Percentiles rank a stretch among this genome's conserved stretches.
Conservation (phyloP, 2,797 vertebrate genomes). For the Coracias cyanogaster region DNA sequence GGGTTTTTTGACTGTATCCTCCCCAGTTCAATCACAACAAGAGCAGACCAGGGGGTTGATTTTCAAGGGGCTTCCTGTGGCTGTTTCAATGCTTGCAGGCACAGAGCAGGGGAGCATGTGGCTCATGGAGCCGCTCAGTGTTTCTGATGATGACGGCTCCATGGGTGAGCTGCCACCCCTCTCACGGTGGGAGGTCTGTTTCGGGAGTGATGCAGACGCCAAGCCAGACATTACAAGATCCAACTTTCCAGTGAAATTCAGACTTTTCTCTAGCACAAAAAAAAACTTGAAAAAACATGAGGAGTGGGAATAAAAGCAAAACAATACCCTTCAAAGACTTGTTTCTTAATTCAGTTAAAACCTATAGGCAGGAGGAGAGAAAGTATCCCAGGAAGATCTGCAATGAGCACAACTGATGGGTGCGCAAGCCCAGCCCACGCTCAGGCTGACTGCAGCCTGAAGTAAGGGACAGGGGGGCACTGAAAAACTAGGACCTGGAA, state of each 20-base stretch:
- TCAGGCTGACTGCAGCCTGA: not conserved
- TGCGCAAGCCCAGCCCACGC: not conserved
- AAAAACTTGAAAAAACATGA: conserved; percentile 69
- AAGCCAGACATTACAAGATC: conserved; percentile 72
- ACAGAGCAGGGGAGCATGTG: rapidly evolving
- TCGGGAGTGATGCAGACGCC: conserved; percentile 39
- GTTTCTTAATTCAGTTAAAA: conserved; percentile 41
- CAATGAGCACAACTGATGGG: not conserved
- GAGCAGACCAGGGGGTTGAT: not conserved
- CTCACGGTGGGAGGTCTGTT: conserved; percentile 65
- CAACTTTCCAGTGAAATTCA: conserved; percentile 79
- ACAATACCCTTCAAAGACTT: conserved; percentile 60
- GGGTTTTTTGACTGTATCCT: not conserved
- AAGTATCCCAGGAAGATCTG: not conserved
- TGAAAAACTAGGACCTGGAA: not conserved
- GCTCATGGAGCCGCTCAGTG: not conserved
- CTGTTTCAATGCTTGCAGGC: not conserved
- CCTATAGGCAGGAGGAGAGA: not conserved
- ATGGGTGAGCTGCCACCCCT: conserved; percentile 34
- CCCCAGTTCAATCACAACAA: not conserved
- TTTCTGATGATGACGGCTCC: not conserved
- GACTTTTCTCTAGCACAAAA: conserved; percentile 73
- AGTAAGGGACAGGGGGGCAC: not conserved
- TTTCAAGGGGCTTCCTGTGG: not conserved
- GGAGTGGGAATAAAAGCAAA: conserved; percentile 62